A percentile compares a stretch with the other conserved stretches of the same genome.
Conservation (phyloP, 2,888 invertebrate genomes). For the Tinea semifulvella region DNA sequence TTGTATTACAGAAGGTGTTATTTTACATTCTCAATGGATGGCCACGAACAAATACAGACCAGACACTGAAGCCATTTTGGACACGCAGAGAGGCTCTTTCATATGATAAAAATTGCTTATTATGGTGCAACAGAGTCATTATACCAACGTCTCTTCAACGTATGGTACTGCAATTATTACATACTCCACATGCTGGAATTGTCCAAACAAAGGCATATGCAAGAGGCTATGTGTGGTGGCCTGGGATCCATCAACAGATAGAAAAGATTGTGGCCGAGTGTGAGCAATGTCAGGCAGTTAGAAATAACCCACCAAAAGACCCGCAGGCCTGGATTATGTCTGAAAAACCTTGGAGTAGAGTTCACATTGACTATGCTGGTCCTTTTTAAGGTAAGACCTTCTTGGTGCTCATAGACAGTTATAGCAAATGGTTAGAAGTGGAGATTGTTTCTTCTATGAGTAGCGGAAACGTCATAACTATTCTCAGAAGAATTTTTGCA, state of each 20-base stretch:
- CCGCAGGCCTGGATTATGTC: neutral
- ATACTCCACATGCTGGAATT: neutral
- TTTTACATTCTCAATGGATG: conserved; percentile 20
- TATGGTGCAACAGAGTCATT: neutral
- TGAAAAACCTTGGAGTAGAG: neutral
- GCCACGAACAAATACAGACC: conserved; percentile 8
- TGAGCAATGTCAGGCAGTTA: neutral
- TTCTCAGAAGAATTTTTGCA: conserved; percentile 4
- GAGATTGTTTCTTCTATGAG: neutral
- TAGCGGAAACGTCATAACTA: neutral
- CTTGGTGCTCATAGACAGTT: neutral
- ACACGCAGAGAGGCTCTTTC: neutral
- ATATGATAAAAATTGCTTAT: neutral
- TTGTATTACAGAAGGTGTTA: conserved; percentile 16
- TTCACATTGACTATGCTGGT: conserved; percentile 1
- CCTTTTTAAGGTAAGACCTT: neutral
- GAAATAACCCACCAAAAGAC: neutral
- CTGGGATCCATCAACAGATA: neutral
- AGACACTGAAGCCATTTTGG: neutral
- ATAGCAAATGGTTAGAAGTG: neutral
- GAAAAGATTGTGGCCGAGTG: neutral
- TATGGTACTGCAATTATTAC: neutral
- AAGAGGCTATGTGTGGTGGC: conserved; percentile 7
- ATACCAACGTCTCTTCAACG: neutral
- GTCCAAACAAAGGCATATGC: neutral